phyloP scores from a whole-genome alignment of 2,797 vertebrate species.

The Hirundo rustica region DNA sequence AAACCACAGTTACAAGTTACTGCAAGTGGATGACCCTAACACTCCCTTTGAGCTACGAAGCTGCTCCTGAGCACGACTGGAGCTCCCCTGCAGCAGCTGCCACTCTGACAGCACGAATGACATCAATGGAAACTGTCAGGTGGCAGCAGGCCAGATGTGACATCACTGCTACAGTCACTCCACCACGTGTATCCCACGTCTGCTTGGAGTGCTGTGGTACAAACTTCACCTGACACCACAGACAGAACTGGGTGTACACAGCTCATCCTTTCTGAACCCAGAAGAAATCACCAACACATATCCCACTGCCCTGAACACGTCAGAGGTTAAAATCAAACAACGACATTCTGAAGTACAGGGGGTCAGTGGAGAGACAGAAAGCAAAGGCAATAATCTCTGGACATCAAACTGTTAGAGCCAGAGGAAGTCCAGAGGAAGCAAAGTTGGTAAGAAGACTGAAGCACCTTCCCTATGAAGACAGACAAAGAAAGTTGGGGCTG shows the following conservation, averaged over 20 bases:
- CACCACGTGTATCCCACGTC: fast-evolving
- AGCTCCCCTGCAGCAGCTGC: neutral
- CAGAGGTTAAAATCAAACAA: neutral
- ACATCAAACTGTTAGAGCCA: neutral
- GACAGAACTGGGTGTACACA: neutral
- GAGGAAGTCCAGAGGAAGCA: neutral
- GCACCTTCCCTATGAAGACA: neutral
- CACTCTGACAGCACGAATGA: neutral
- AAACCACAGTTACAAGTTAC: neutral
- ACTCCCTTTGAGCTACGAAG: neutral
- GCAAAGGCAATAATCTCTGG: neutral
- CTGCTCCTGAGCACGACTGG: fast-evolving
- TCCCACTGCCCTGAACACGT: fast-evolving
- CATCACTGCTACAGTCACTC: neutral
- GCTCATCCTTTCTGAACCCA: neutral
- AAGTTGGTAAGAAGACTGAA: neutral
- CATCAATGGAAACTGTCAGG: neutral
- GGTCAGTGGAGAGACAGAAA: neutral
- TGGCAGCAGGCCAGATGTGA: neutral
- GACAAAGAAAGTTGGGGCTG: neutral
- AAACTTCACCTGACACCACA: neutral
- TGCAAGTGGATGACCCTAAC: neutral
- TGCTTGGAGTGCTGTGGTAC: fast-evolving
- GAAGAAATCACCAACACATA: neutral
- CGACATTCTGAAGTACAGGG: neutral